phyloP scores from a whole-genome alignment of 2,888 invertebrate species.

The Lysandra bellargus region DNA sequence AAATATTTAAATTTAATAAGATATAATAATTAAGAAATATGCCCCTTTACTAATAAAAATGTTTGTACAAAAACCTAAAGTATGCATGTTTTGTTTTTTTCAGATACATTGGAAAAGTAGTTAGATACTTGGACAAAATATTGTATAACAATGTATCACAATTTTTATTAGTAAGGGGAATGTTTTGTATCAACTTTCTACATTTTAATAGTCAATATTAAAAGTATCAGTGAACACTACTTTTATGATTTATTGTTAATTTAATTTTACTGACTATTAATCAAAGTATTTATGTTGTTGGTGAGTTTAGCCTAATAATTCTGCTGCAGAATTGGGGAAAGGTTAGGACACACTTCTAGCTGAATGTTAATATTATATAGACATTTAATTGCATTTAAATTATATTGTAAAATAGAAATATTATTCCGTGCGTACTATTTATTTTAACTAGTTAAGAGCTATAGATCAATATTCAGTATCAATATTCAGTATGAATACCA shows the following conservation, averaged over 20 bases:
- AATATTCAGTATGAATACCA: not conserved
- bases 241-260: too few species aligned
- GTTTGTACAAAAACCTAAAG: not conserved
- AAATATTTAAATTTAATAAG: not conserved
- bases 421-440: not conserved
- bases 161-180: not conserved
- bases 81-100: not conserved
- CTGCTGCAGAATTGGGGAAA: not conserved
- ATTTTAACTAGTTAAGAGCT: not conserved
- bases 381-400: conserved; percentile 1
- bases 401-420: not conserved
- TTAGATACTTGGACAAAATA: not conserved
- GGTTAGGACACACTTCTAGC: not conserved
- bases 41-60: not conserved
- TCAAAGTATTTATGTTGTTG: too few species aligned
- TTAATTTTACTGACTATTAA: too few species aligned
- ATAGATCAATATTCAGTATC: not conserved
- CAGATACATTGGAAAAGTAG: not conserved
- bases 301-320: too few species aligned
- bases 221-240: too few species aligned
- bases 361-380: not conserved
- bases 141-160: too few species aligned
- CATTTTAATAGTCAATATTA: too few species aligned
- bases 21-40: not conserved
- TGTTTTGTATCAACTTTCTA: not conserved